phyloP scores from a whole-genome alignment of 2,888 invertebrate genomes.

The Dorcus hopei region DNA sequence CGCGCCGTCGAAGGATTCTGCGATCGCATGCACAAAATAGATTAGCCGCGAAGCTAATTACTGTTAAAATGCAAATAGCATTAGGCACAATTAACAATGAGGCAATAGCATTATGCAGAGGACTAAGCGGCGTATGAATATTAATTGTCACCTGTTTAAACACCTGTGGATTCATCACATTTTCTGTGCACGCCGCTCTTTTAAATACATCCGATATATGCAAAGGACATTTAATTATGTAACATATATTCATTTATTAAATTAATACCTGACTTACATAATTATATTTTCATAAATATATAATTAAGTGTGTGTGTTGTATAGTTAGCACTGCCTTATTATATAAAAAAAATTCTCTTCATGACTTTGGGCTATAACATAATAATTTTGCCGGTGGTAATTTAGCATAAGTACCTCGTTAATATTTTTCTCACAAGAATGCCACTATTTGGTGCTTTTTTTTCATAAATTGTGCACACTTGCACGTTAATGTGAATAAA shows the following conservation, averaged over 20 bases:
- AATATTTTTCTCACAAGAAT: no score
- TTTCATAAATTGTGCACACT: no score
- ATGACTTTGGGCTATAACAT: no score
- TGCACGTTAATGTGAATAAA: no score
- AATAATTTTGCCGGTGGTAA: no score
- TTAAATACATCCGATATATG: conserved; percentile 27
- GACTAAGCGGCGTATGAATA: conserved; percentile 22
- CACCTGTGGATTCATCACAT: conserved; percentile 32
- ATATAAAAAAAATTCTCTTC: background rate
- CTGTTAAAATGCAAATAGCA: background rate
- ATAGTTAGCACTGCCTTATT: background rate
- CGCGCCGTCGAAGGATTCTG: background rate
- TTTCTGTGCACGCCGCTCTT: conserved; percentile 23
- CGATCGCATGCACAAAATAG: background rate
- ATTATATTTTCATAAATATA: background rate
- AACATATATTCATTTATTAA: conserved; percentile 7
- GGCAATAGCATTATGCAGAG: conserved; percentile 4
- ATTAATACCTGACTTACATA: conserved; percentile 7
- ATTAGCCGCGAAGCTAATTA: background rate
- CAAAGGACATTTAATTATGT: conserved; percentile 18
- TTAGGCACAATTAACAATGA: background rate
- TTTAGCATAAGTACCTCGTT: no score
- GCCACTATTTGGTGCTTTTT: no score
- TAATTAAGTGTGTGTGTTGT: background rate
- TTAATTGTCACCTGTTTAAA: conserved; percentile 29